phyloP scores from a whole-genome alignment of 2,797 vertebrate genomes.

The Xenops minutus region DNA sequence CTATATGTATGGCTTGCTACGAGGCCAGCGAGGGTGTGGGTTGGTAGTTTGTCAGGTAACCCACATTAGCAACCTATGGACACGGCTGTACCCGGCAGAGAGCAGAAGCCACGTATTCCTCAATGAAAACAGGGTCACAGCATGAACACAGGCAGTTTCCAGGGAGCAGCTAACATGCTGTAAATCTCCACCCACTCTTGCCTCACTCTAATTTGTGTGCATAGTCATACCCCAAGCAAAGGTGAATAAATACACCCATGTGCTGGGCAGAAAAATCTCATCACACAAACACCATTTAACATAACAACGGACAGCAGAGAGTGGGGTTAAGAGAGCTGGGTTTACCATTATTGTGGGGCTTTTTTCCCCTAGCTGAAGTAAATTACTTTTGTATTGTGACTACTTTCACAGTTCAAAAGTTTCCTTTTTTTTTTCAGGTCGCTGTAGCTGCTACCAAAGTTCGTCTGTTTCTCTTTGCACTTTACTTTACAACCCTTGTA shows the following conservation, averaged over 20 bases:
- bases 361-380: not conserved
- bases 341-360: not conserved
- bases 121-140: not conserved
- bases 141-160: not conserved
- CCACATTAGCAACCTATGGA: not conserved
- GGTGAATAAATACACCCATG: constrained; percentile 37
- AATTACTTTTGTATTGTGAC: not conserved
- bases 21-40: not conserved
- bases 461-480: constrained; percentile 27
- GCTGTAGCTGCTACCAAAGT: constrained; percentile 22
- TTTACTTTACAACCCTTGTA: constrained; percentile 44
- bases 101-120: not conserved
- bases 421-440: not conserved
- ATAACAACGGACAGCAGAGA: not conserved
- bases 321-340: not conserved
- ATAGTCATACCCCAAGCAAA: constrained; percentile 29
- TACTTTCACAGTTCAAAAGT: not conserved
- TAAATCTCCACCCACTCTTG: constrained; percentile 56
- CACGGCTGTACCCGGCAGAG: not conserved
- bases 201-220: not conserved
- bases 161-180: not conserved
- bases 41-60: not conserved
- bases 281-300: not conserved
- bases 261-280: not conserved
- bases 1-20: not conserved